These are phyloP conservation scores for Gymnopithys bicolor DNA, from an alignment of 2,797 vertebrate species.

Conservation along the genomic window DNA sequence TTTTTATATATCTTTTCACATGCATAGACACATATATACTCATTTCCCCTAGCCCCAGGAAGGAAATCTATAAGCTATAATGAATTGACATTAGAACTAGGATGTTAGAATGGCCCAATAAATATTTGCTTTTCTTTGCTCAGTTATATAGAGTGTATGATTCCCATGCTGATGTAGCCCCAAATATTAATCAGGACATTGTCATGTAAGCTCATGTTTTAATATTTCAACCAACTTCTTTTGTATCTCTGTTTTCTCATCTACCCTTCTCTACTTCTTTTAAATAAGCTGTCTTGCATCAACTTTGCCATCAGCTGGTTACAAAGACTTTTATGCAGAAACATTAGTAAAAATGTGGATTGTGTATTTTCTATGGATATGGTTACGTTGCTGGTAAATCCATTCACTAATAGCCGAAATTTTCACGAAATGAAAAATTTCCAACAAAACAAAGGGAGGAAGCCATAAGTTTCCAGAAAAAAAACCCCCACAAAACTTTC, in stretches of 20 bases:
- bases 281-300: background rate
- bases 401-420: background rate
- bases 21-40: background rate
- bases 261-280: background rate
- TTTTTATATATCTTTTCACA: background rate
- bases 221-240: background rate
- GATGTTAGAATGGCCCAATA: background rate
- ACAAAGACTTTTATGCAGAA: background rate
- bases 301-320: background rate
- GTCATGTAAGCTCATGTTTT: background rate
- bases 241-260: background rate
- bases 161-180: background rate
- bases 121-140: background rate
- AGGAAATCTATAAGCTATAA: background rate
- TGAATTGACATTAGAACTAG: background rate
- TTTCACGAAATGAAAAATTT: background rate
- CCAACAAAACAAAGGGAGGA: background rate
- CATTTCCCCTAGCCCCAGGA: background rate
- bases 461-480: background rate
- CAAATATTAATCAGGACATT: background rate
- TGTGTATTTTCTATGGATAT: background rate
- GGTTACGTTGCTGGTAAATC: background rate
- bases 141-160: background rate
- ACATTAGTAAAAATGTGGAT: background rate
- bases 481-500: too few species aligned